Evolutionary conservation across 1,140 invertebrate genomes (phyloP), one percentile per base, ranked within the genome.

Genomic region (Spodoptera litura): DNA sequence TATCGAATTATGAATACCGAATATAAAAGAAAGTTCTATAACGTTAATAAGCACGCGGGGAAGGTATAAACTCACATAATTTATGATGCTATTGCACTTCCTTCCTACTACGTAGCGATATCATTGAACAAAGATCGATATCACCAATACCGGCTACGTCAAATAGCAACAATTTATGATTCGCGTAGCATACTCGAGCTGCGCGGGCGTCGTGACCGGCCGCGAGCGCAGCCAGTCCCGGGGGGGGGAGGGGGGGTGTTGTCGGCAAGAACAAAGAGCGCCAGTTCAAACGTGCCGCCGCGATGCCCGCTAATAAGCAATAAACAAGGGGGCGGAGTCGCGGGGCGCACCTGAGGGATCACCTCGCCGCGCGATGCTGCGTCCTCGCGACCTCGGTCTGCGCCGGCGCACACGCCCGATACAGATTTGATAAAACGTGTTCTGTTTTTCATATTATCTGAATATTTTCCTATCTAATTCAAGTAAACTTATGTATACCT

Each of bases 291-390:
- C 88, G 87, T 79, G 87, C 90, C 92, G 92, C 90, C 86, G 86
- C 86, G 76, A 83, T 83, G 85, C 83, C 86, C 87, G 90, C 92
- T 93, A 93, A 93, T 93, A 92, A 92, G 92, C 91, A 92, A 93
- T 93, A 93, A 93, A 93, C 92, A 93, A 93, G 92, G 88, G 91
- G 92, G 92, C 90, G 92, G 89, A 81, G 87, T 85, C 86, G 78
- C 79, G 78, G 80, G 87, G 87, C 89, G 88, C 90, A 93, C 86
- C 91, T 91, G 90, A 92, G 84, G 89, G 87, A 93, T 92, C 90
- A 89, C 85, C 88, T 88, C 88, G 87, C 56, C 38, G 70, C 70
- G 53, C 78, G 70, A 68, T 68, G 53, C 74, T 62, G 74, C 74
- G 61, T 70, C 61, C 62, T 66, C 61, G 59, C 51, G 61, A 77